These are phyloP conservation scores for Helogale parvula DNA, from an alignment of 2,113 vertebrate genomes.

Conservation along the genomic window DNA sequence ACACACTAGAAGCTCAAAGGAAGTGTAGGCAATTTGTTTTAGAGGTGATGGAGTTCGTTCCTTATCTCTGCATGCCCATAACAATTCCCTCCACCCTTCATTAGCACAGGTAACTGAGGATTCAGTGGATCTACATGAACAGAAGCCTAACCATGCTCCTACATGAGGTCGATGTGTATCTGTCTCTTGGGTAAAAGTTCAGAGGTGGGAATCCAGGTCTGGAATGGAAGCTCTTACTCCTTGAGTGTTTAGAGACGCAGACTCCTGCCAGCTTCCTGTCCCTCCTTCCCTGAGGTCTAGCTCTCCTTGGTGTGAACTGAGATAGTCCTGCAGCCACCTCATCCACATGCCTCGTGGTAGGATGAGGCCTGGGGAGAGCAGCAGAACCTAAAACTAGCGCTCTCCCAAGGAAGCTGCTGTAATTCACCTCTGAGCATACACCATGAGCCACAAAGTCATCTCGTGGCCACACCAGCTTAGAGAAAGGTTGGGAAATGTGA, in stretches of 20 bases:
- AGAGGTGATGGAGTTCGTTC: background rate
- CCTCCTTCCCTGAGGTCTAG: background rate
- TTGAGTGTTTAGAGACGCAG: background rate
- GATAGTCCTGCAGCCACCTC: fast-evolving
- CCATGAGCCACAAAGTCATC: background rate
- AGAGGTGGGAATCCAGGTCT: background rate
- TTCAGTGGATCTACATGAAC: background rate
- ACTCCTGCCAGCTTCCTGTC: background rate
- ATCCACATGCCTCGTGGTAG: fast-evolving
- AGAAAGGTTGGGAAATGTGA: background rate
- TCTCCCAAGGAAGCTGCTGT: background rate
- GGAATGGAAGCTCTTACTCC: background rate
- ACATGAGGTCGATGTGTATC: background rate
- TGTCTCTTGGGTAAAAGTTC: background rate
- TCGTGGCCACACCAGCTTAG: background rate
- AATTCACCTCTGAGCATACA: background rate
- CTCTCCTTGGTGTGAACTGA: background rate
- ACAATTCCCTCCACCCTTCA: background rate
- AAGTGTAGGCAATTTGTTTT: background rate
- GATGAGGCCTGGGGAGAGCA: background rate
- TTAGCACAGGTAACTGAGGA: background rate
- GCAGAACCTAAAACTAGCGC: background rate
- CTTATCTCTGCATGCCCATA: background rate
- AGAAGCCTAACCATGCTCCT: background rate
- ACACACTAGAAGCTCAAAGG: background rate